These are phyloP conservation scores for Drosophila tsacasi DNA, from an alignment of 1,140 invertebrate species.

Conservation along the genomic window DNA sequence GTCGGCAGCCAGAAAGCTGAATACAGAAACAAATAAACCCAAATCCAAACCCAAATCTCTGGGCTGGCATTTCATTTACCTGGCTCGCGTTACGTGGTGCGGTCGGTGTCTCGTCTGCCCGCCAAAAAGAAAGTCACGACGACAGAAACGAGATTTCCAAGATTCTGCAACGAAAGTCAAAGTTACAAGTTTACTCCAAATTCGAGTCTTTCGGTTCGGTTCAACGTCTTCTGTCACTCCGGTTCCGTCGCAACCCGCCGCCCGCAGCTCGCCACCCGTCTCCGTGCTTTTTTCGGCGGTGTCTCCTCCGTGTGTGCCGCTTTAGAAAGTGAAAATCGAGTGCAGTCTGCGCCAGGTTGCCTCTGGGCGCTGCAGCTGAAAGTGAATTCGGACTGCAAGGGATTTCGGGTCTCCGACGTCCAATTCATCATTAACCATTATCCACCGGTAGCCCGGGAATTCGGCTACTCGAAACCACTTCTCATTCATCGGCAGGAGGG, in stretches of 20 bases:
- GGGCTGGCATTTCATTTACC: conserved; percentile 69
- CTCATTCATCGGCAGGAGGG: conserved; percentile 39
- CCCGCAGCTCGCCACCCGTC: conserved; percentile 2
- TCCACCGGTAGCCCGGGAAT: conserved; percentile 45
- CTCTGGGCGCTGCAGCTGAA: conserved; percentile 68
- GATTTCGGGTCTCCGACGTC: conserved; percentile 15
- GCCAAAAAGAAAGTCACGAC: conserved; percentile 82
- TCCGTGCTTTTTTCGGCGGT: conserved; percentile 14
- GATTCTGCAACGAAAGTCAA: conserved; percentile 83
- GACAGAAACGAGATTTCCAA: conserved; percentile 82
- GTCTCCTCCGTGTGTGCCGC: conserved; percentile 62
- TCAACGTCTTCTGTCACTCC: conserved; percentile 61
- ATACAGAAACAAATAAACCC: conserved; percentile 48
- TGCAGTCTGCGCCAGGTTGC: conserved; percentile 42
- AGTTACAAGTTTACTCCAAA: conserved; percentile 78
- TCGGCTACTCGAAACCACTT: conserved; percentile 33
- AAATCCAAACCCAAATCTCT: conserved; percentile 16
- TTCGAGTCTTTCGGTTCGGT: conserved; percentile 58
- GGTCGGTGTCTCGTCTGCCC: conserved; percentile 45
- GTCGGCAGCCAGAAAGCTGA: conserved; percentile 22
- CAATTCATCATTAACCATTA: conserved; percentile 15
- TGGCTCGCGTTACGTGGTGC: conserved; percentile 65
- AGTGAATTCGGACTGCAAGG: conserved; percentile 67
- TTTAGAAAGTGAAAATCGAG: conserved; percentile 83
- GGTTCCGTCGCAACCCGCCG: conserved; percentile 1